Base-by-base conservation (phyloP, 2,888 invertebrate genomes). In the Xiphydria camelus region DNA sequence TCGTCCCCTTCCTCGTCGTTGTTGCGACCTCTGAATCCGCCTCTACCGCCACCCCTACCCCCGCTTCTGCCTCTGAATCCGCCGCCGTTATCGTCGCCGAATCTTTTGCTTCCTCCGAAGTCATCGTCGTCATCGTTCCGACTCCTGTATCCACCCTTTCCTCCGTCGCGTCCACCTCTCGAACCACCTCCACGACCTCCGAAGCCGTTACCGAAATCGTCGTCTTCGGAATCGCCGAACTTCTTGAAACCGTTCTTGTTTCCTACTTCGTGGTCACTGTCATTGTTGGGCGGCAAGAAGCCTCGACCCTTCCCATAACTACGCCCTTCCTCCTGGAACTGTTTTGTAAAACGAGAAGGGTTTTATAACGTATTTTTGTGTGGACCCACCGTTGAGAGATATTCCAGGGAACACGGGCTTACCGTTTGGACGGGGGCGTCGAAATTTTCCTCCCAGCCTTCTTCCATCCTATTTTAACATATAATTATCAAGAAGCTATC, bases 231-330 rank as follows among this genome's bases (percentile, higher is more conserved):
- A 9, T 18, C 17, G 10, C 37, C 14, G 17, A 32, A 40, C 6
- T 36, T 25, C 26, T 41, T 41, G 7, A 32, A 29, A 21, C 12
- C 40, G n/a, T 37, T 35, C 7, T 42, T 45, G 4, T 23, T 12
- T 12, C 46, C 49, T 3, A 26, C 23, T 23, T 37, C 22, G 9
- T 42, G 36, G 17, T 53, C 26, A 0, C 51, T 41, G 21, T 56
- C 48, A 22, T 52, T 17, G 6, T 19, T 41, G 1, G 35, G 39
- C 0, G 47, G 19, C 10, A 37, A 41, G 18, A 53, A 59, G 0
- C 68, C 68, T 19, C 69, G 61, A 7, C 69, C 68, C 44, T 58
- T 64, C n/a, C 67, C 63, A 15, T 45, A 61, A 5, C 57, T 55
- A 1, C 56, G 57, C 1, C 60, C 59, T 2, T 51, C 54, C 7